Base-by-base conservation (phyloP, 1,140 invertebrate genomes). In the Pogonus chalceus region DNA sequence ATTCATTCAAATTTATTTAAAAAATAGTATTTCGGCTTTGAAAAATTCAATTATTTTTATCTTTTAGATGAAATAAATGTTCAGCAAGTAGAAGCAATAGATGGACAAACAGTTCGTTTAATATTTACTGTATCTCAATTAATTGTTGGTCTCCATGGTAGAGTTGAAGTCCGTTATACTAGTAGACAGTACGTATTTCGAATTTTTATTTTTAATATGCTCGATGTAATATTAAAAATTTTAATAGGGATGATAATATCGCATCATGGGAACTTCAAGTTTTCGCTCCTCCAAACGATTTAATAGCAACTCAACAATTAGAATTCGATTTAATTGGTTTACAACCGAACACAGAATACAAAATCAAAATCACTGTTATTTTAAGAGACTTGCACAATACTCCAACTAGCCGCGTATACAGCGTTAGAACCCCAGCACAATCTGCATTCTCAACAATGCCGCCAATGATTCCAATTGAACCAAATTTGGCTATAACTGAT, bases 161-260 rank as follows among this genome's bases (percentile, higher is more conserved):
- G 87, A 55, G 84, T 92, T 1, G 87, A 91, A 69, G 70, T 92
- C 52, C 76, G 86, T 60, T 92, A 90, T 62, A 90, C 88, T 3
- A 82, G 88, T 62, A 78, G 79, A 57, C 69, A 72, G 84, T 87
- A 76, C 74, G 76, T 78, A 49, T 54, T 54, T 49, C 22, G 4
- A 37, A 22, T n/a, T n/a, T n/a, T n/a, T n/a, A n/a, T n/a, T n/a
- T n/a, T n/a, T n/a, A n/a, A n/a, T n/a, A n/a, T n/a, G n/a, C n/a
- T n/a, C n/a, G n/a, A n/a, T n/a, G n/a, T n/a, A 24, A 48, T 53
- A 53, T 60, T 65, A 64, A 49, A 24, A 16, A 9, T 46, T 43
- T 46, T 51, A 55, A 2, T 57, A 86, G 85, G 20, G 80, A 84
- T 59, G 75, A 77, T 35, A 84, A 89, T 61, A 72, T 81, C 2